These are phyloP conservation scores for Ctenomys sociabilis DNA, from an alignment of 2,113 vertebrate genomes.

Conservation along the genomic window DNA sequence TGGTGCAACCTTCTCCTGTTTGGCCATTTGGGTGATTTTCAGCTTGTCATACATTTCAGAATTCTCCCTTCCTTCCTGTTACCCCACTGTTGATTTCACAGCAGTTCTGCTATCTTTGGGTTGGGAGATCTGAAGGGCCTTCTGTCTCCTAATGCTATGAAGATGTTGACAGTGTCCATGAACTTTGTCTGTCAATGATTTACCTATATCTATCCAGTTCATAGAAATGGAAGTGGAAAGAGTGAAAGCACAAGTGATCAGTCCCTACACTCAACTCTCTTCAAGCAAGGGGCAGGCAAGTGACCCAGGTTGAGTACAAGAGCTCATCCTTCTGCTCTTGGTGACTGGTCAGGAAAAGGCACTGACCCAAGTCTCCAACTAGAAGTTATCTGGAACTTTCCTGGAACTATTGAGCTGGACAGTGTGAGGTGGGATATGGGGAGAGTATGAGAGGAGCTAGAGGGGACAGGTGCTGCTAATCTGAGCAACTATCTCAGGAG, in stretches of 20 bases:
- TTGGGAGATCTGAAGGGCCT: background rate
- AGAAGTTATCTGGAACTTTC: background rate
- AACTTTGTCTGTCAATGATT: background rate
- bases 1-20: background rate
- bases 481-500: background rate
- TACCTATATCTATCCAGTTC: background rate
- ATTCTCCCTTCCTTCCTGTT: slow-evolving; percentile 62
- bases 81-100: background rate
- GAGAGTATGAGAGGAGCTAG: background rate
- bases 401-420: background rate
- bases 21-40: background rate
- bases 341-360: background rate
- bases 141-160: background rate
- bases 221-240: background rate
- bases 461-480: background rate
- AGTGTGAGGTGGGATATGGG: background rate
- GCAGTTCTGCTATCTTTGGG: background rate
- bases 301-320: background rate
- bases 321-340: background rate
- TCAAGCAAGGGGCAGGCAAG: background rate
- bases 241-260: background rate
- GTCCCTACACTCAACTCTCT: background rate
- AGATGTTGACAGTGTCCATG: background rate
- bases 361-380: background rate
- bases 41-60: slow-evolving; percentile 35